Evolutionary conservation across 2,113 vertebrate genomes (phyloP).

Genomic region (Cromileptes altivelis): DNA sequence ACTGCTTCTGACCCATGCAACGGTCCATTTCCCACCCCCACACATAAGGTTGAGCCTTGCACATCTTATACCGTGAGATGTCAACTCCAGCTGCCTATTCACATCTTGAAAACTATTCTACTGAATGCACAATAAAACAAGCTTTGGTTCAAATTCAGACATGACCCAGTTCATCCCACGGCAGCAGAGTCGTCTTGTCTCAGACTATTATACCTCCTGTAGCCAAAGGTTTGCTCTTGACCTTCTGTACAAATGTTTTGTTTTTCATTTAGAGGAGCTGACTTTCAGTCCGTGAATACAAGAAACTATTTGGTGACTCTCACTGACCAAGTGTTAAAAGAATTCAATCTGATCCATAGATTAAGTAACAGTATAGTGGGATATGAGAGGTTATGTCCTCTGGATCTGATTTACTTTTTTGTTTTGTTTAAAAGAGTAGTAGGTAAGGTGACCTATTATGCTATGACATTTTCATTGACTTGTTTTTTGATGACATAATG

Average conservation of each 20-base stretch:
- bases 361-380: not conserved
- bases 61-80: slow-evolving; percentile 35
- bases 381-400: not conserved
- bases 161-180: slow-evolving; percentile 47
- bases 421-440: not conserved
- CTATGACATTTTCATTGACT: too few species aligned
- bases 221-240: slow-evolving; percentile 32
- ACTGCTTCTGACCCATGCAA: slow-evolving; percentile 23
- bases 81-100: slow-evolving; percentile 42
- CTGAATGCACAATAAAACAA: slow-evolving; percentile 62
- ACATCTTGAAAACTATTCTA: slow-evolving; percentile 29
- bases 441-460: too few species aligned
- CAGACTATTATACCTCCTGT: slow-evolving; percentile 37
- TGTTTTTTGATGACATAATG: too few species aligned
- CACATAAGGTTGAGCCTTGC: not conserved
- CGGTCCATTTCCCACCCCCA: not conserved
- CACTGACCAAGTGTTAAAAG: not conserved
- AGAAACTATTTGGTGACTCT: not conserved
- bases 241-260: slow-evolving; percentile 32
- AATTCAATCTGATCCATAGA: not conserved
- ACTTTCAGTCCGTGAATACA: not conserved
- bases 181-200: slow-evolving; percentile 39
- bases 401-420: not conserved
- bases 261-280: slow-evolving; percentile 20
- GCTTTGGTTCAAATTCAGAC: slow-evolving; percentile 51